Conservation (phyloP, 2,888 invertebrate genomes). For the Ypsolopha scabrella region DNA sequence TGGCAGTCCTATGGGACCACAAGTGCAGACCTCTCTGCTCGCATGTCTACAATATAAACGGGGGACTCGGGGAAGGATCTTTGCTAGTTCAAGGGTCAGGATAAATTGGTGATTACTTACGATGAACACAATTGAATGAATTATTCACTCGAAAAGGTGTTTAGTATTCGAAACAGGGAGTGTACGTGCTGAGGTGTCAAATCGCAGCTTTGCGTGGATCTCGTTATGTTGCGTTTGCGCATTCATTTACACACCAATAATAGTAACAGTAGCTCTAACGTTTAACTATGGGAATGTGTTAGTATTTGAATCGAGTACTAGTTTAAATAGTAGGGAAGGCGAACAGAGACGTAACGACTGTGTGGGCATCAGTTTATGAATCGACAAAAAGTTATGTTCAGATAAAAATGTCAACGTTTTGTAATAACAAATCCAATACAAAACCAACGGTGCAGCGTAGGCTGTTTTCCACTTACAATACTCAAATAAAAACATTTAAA, state of each 20-base stretch:
- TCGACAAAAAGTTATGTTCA: not conserved
- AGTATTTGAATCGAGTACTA: too few relatives aligned
- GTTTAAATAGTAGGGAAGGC: too few relatives aligned
- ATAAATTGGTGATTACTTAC: slow-evolving; percentile 16
- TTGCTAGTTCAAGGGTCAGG: slow-evolving; percentile 10
- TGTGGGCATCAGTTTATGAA: too few relatives aligned
- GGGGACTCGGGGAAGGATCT: not conserved
- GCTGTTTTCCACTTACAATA: slow-evolving; percentile 25
- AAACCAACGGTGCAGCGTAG: slow-evolving; percentile 28
- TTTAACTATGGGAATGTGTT: too few relatives aligned
- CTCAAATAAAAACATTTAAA: slow-evolving; percentile 31
- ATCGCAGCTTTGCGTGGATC: slow-evolving; percentile 5
- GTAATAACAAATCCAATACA: slow-evolving; percentile 13
- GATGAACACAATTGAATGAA: slow-evolving; percentile 26
- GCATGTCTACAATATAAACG: not conserved
- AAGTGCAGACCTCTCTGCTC: not conserved
- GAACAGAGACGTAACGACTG: too few relatives aligned
- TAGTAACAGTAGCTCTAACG: not conserved
- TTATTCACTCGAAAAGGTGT: slow-evolving; percentile 29
- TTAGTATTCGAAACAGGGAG: slow-evolving; percentile 32
- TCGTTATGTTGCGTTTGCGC: slow-evolving; percentile 1
- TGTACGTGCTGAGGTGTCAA: slow-evolving; percentile 17
- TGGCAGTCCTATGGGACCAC: not conserved
- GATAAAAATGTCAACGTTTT: not conserved
- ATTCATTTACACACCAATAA: not conserved